phyloP scores from a whole-genome alignment of 2,888 invertebrate genomes.

The Polyploca ridens region DNA sequence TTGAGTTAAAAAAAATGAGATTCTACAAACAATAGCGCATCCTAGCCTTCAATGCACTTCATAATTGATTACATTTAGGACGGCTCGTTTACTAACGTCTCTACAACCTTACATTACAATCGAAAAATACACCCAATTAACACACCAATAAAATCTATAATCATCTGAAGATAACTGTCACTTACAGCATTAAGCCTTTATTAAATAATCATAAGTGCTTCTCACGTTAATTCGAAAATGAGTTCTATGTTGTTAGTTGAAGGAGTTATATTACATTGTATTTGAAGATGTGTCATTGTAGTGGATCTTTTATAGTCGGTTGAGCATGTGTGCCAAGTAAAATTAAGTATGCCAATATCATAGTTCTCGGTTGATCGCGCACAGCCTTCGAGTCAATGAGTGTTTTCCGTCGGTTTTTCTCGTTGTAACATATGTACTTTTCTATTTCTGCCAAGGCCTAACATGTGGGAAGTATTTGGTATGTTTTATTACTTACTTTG shows the following conservation, averaged over 20 bases:
- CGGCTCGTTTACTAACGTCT: background rate
- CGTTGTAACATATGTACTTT: slow-evolving; percentile 62
- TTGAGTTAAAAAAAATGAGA: background rate
- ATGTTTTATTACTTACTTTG: background rate
- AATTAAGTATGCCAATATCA: slow-evolving; percentile 84
- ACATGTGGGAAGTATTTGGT: slow-evolving; percentile 41
- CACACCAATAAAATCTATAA: slow-evolving; percentile 6
- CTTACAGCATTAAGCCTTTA: background rate
- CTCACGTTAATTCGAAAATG: background rate
- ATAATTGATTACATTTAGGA: slow-evolving; percentile 7
- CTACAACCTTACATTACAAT: background rate
- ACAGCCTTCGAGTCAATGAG: slow-evolving; percentile 73
- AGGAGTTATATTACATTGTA: slow-evolving; percentile 21
- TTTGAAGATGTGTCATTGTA: slow-evolving; percentile 16
- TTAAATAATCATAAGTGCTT: background rate
- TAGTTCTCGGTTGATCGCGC: slow-evolving; percentile 74
- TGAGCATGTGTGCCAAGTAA: slow-evolving; percentile 78
- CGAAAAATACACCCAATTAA: slow-evolving; percentile 1
- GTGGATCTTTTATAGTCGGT: slow-evolving; percentile 55
- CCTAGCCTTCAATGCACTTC: slow-evolving; percentile 6
- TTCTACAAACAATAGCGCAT: slow-evolving; percentile 11
- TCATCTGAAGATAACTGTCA: slow-evolving; percentile 1
- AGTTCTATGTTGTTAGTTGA: slow-evolving; percentile 12
- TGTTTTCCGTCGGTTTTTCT: slow-evolving; percentile 81
- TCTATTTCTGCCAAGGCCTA: slow-evolving; percentile 72